phyloP scores from a whole-genome alignment of 1,140 invertebrate species.

The Tetramorium simillimum region DNA sequence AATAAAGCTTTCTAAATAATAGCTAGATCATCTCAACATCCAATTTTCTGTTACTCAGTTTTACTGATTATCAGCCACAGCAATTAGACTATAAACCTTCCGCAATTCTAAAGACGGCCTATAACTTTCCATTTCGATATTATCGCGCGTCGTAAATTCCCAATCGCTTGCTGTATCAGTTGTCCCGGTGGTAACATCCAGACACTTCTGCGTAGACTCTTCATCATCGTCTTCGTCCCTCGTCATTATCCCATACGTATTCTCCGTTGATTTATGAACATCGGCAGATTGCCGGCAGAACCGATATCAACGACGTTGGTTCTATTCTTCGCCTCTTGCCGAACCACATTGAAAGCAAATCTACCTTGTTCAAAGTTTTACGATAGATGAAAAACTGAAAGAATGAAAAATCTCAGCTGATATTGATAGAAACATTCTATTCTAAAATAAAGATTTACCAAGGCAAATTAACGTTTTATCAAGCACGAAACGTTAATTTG shows the following conservation, averaged over 20 bases:
- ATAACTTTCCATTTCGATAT: constrained; percentile 51
- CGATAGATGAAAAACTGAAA: background rate
- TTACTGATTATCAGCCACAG: background rate
- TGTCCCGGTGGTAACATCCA: constrained; percentile 27
- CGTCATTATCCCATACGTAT: constrained; percentile 41
- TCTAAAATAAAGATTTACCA: no score
- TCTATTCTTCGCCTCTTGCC: background rate
- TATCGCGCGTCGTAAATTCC: constrained; percentile 44
- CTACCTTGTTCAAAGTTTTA: background rate
- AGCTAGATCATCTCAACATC: background rate
- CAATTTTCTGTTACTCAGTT: constrained; percentile 34
- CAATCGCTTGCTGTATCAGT: constrained; percentile 32
- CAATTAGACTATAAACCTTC: background rate
- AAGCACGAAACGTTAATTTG: background rate
- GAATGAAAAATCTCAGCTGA: background rate
- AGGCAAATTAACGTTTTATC: no score
- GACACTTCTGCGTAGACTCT: constrained; percentile 17
- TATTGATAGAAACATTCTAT: no score
- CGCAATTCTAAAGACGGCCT: background rate
- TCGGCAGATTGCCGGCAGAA: background rate
- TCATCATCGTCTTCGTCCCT: constrained; percentile 46
- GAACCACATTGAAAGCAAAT: constrained; percentile 20
- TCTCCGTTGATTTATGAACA: constrained; percentile 45
- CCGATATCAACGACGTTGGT: constrained; percentile 18
- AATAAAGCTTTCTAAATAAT: background rate